Evolutionary conservation across 2,797 vertebrate species (phyloP), one percentile per base, ranked within the genome.

Genomic region (Sitta carolinensis): DNA sequence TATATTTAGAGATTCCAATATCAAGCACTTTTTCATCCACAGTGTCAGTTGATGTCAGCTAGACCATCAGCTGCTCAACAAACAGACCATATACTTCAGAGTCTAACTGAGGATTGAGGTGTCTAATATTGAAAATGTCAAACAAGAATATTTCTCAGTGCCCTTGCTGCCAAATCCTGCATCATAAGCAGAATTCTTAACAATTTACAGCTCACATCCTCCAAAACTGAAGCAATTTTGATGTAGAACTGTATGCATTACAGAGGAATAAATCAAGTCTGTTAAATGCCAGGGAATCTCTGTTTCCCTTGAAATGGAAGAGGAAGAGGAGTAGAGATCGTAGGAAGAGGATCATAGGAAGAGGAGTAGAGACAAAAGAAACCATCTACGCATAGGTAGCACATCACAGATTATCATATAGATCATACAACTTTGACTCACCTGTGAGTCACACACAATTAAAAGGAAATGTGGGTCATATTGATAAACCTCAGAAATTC

Each of bases 161-260:
- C 29, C 55, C 74, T 87, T 87, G 52, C n/a, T 87, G 59, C 51
- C 43, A 87, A 90, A 90, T 81, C 66, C 69, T 93, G n/a, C 58
- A 81, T 81, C 7, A 6, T 68, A 90, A 86, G 73, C 77, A 93
- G 36, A 90, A 86, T 62, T 88, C 51, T 51, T 11, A 51, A 47
- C 58, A 92, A 72, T 95, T 94, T 93, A 88, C 76, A 90, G 47
- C 66, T 93, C 45, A 30, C 27, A 64, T 68, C 27, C 42, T 91
- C 73, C 70, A 88, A 89, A 93, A 57, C 14, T 13, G n/a, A 21
- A 82, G 38, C 55, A 82, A 74, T 82, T 89, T 59, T 74, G 11
- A 34, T 70, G 52, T 75, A 72, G 76, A 94, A 62, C 69, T 58
- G 20, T 69, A 82, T 66, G 43, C 30, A 69, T 75, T 87, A 87